phyloP scores from a whole-genome alignment of 1,140 invertebrate species.

The Nephila pilipes region DNA sequence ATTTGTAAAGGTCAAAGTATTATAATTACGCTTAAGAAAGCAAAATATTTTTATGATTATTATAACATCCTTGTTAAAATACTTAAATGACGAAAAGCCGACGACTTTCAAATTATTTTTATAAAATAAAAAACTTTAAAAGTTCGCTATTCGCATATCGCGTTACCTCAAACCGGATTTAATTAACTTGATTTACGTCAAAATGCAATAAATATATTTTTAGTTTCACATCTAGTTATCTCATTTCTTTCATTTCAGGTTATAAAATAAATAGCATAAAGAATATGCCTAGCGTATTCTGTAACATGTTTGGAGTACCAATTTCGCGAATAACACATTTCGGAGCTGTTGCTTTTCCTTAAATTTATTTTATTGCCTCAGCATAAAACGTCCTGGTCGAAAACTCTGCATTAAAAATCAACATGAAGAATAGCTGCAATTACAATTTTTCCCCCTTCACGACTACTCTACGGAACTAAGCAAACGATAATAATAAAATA shows the following conservation, averaged over 20 bases:
- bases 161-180: neutral
- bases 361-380: constrained; percentile 17
- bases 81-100: neutral
- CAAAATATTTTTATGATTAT: too few species aligned
- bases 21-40: too few species aligned
- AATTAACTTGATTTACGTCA: neutral
- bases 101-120: neutral
- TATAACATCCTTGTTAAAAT: neutral
- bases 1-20: too few species aligned
- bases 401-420: neutral
- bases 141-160: neutral
- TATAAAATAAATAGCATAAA: neutral
- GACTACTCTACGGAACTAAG: neutral
- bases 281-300: neutral
- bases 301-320: neutral
- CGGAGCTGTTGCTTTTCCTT: neutral
- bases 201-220: constrained; percentile 10
- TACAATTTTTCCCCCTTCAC: neutral
- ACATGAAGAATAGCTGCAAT: neutral
- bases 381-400: neutral
- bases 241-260: neutral
- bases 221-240: neutral
- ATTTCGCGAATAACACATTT: constrained; percentile 14
- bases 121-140: neutral
- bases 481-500: constrained; percentile 13